Percentiles rank a stretch among this genome's conserved stretches.
phyloP scores from a whole-genome alignment of 2,888 invertebrate species.

The Drosophila lacicola region DNA sequence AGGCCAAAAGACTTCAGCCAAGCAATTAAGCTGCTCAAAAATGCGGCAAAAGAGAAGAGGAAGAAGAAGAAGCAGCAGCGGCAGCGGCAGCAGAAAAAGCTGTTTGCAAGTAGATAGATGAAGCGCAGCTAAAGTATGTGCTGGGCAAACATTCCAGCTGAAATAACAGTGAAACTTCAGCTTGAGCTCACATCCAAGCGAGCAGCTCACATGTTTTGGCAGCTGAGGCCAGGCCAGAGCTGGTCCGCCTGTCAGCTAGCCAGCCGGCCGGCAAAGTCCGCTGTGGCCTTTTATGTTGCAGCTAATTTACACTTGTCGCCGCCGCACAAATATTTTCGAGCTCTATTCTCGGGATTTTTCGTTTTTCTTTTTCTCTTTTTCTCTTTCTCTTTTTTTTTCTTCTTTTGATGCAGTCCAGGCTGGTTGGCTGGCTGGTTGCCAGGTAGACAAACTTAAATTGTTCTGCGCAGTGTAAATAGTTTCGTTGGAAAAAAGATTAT shows the following conservation, averaged over 20 bases:
- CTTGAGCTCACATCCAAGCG: conserved; percentile 30
- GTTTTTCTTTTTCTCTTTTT: conserved; percentile 49
- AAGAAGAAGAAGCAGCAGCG: conserved; percentile 2
- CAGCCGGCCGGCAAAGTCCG: conserved; percentile 38
- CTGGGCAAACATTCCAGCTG: conserved; percentile 38
- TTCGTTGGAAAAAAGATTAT: conserved; percentile 75
- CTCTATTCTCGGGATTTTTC: conserved; percentile 52
- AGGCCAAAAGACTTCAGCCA: conserved; percentile 31
- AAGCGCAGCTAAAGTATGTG: conserved; percentile 23
- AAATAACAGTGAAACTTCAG: conserved; percentile 60
- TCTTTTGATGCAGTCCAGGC: conserved; percentile 39
- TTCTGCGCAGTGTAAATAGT: conserved; percentile 66
- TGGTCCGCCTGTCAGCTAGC: background rate
- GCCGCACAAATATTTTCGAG: conserved; percentile 47
- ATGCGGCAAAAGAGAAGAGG: conserved; percentile 48
- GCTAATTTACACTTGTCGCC: conserved; percentile 71
- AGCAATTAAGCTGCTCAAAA: conserved; percentile 61
- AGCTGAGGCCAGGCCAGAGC: background rate
- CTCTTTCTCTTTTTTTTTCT: conserved; percentile 50
- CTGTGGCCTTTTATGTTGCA: conserved; percentile 46
- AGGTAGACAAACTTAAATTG: conserved; percentile 52
- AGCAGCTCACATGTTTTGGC: conserved; percentile 7
- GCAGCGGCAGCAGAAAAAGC: background rate
- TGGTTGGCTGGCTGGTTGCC: conserved; percentile 17
- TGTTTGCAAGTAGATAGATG: conserved; percentile 9